A percentile compares a stretch with the other conserved stretches of the same genome.
phyloP scores from a whole-genome alignment of 2,888 invertebrate species.

The Ellobium chinense region DNA sequence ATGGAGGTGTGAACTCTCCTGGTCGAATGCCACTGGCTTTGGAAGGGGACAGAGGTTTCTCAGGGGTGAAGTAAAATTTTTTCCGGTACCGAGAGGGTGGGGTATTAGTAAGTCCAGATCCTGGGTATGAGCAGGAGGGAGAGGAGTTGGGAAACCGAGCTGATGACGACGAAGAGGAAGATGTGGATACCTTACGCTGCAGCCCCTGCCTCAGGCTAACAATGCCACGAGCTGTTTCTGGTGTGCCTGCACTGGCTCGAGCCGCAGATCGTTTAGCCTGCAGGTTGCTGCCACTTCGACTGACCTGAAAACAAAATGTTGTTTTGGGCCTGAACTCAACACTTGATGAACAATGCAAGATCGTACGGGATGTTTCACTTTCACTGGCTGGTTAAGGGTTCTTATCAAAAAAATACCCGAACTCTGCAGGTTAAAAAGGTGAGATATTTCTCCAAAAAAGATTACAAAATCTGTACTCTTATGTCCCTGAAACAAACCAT shows the following conservation, averaged over 20 bases:
- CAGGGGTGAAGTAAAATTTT: slow-evolving; percentile 53
- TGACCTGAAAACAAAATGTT: slow-evolving; percentile 36
- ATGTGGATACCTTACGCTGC: slow-evolving; percentile 52
- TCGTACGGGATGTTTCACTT: no score
- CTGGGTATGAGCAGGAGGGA: slow-evolving; percentile 18
- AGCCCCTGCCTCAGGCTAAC: slow-evolving; percentile 60
- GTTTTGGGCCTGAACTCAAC: no score
- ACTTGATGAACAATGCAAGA: no score
- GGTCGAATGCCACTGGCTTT: slow-evolving; percentile 45
- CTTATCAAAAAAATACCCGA: no score
- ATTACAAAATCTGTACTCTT: no score
- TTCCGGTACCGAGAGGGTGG: slow-evolving; percentile 51
- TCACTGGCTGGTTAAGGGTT: no score
- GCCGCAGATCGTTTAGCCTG: slow-evolving; percentile 68
- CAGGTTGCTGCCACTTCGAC: slow-evolving; percentile 29
- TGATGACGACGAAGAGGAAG: slow-evolving; percentile 38
- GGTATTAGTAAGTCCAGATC: slow-evolving; percentile 43
- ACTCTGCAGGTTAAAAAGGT: no score
- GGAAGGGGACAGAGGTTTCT: slow-evolving; percentile 53
- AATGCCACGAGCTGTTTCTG: slow-evolving; percentile 71
- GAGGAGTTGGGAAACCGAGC: slow-evolving; percentile 31
- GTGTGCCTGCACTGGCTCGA: slow-evolving; percentile 72
- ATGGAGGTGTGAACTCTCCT: slow-evolving; percentile 51
- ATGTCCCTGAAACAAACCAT: no score
- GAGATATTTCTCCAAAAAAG: no score